Evolutionary conservation across 2,797 vertebrate genomes (phyloP).

Genomic region (Tamandua tetradactyla): DNA sequence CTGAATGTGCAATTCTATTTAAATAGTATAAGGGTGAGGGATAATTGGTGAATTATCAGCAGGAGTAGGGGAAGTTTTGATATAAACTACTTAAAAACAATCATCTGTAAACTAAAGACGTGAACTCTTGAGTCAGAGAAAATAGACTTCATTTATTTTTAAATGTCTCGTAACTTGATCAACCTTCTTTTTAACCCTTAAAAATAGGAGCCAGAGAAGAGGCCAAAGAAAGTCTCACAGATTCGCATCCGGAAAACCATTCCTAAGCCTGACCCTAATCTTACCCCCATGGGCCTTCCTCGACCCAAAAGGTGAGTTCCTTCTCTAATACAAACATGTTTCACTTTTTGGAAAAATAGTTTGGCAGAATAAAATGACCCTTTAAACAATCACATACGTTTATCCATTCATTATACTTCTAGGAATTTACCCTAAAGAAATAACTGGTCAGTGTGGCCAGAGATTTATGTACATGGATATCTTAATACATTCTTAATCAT

Average conservation of each 20-base stretch:
- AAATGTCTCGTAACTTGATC: slow-evolving; percentile 11
- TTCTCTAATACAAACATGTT: neutral
- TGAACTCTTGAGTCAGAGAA: neutral
- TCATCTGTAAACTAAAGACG: neutral
- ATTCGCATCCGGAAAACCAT: slow-evolving; percentile 94
- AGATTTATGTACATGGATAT: neutral
- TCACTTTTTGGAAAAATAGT: neutral
- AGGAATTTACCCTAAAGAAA: slow-evolving; percentile 13
- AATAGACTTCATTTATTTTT: neutral
- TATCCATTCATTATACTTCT: neutral
- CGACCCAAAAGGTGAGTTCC: slow-evolving; percentile 93
- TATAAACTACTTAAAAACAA: neutral
- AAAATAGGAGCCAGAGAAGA: slow-evolving; percentile 84
- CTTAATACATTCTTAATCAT: neutral
- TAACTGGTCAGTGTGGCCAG: neutral
- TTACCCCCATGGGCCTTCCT: slow-evolving; percentile 97
- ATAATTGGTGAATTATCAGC: neutral
- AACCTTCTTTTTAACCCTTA: slow-evolving; percentile 50
- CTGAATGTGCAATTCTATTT: neutral
- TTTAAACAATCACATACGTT: neutral
- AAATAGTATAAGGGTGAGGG: neutral
- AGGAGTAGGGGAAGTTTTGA: neutral
- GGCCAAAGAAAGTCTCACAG: slow-evolving; percentile 94
- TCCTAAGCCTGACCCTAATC: slow-evolving; percentile 92
- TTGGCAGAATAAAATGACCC: neutral